Base-by-base conservation (phyloP, 1,140 invertebrate genomes). In the Atopsyche davidsoni region DNA sequence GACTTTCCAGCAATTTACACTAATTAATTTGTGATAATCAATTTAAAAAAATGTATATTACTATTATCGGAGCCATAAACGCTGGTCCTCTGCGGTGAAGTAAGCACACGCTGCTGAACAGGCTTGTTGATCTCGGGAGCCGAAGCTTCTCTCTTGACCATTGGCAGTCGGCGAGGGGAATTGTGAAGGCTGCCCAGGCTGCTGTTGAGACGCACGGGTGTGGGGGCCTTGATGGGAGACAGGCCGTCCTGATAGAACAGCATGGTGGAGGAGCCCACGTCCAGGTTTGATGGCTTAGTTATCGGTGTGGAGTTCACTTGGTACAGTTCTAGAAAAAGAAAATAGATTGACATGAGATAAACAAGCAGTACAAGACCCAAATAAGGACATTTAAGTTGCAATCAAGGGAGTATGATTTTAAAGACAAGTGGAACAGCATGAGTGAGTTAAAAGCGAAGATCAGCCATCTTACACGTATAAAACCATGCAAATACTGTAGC, bases 111-210 rank as follows among this genome's bases (percentile, higher is more conserved):
- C n/a, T 53, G 35, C 7, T 21, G 13, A 9, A 44, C 25, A 10
- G 50, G 40, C 17, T 34, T 34, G 13, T 50, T 44, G 16, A 58
- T 58, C 36, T 58, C 55, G 0, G 55, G 55, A 1, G 55, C 55
- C 4, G 55, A 58, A 10, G 55, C 51, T 36, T 58, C 55, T 28
- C 55, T 48, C 39, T 52, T 55, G 17, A 53, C 50, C 2, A 39
- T 16, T 13, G 35, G 50, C 25, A 45, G 17, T 21, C 48, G 51
- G 14, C 45, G 40, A 6, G 52, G 49, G 10, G 48, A 38, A 9
- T 23, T 49, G 32, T 46, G 46, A 13, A 57, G 40, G 23, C 21
- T 51, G 16, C 50, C 36, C 6, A 52, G 28, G 35, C 46, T 54
- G 2, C 34, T 46, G 31, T 34, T 50, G 31, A 42, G 21, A 16